Base-by-base conservation (phyloP, 2,888 invertebrate genomes). In the Pseudoips prasinana region DNA sequence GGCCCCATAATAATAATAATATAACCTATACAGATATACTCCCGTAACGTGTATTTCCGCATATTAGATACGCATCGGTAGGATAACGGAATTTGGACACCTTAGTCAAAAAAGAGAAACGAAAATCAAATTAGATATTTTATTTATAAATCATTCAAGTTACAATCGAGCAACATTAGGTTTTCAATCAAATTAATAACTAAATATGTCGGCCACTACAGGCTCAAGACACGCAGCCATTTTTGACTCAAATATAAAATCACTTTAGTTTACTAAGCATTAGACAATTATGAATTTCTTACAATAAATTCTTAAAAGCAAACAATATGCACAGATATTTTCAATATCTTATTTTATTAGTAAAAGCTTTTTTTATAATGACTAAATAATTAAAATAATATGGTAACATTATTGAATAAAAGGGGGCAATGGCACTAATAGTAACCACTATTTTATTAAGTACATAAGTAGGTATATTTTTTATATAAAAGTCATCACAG, bases 391-490 rank as follows among this genome's bases (percentile, higher is more conserved):
- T 37, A 41, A 37, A 39, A 35, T 44, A 46, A 56, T 20, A 60
- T 70, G 69, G 69, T 70, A 70, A 70, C 69, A 51, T 62, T 57
- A 62, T 30, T 39, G 39, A 44, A 42, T 51, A 47, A 34, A 27
- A 35, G 37, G 53, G 42, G 42, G 52, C 27, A 39, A 69, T 70
- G 69, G 71, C 71, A 69, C 69, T 59, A 25, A 26, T 32, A 46
- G 46, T 53, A 46, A 58, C 58, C 60, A 58, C 31, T 41, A 50
- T n/a, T 30, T 26, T 14, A 30, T 24, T 29, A 35, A n/a, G n/a
- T n/a, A n/a, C n/a, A n/a, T n/a, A n/a, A n/a, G n/a, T n/a, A n/a
- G n/a, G n/a, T n/a, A n/a, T n/a, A n/a, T n/a, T n/a, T n/a, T n/a
- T n/a, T n/a, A n/a, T n/a, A n/a, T n/a, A n/a, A n/a, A n/a, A n/a